phyloP scores from a whole-genome alignment of 2,797 vertebrate species.

The Scomberomorus guttatus region DNA sequence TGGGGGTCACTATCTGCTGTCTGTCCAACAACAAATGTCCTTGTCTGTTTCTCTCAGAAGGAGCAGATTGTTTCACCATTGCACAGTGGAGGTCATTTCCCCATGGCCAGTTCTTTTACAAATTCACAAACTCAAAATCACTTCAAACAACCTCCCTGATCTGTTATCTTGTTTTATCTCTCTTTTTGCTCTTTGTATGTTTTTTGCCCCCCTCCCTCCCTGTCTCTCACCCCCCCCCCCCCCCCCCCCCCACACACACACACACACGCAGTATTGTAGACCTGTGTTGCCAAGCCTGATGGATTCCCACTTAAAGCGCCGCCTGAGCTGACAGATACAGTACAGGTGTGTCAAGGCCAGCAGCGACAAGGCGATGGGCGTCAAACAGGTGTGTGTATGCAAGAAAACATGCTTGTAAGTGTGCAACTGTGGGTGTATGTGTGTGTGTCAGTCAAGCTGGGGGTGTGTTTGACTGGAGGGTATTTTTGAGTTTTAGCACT shows the following conservation, averaged over 20 bases:
- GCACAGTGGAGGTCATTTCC: conserved; percentile 44
- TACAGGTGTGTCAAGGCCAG: conserved; percentile 66
- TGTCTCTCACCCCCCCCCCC: conserved; percentile 9
- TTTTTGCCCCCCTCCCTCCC: background rate
- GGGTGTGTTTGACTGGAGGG: conserved; percentile 48
- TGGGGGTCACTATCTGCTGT: conserved; percentile 44
- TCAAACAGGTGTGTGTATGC: conserved; percentile 67
- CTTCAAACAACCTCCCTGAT: conserved; percentile 25
- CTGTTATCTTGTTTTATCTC: conserved; percentile 25
- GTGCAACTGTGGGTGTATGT: conserved; percentile 15
- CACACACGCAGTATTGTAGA: background rate
- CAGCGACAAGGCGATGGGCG: conserved; percentile 35
- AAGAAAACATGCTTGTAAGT: conserved; percentile 22
- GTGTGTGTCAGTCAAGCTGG: conserved; percentile 22
- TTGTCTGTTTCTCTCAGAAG: conserved; percentile 27
- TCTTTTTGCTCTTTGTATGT: background rate
- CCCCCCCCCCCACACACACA: conserved; percentile 19
- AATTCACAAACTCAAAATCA: conserved; percentile 34
- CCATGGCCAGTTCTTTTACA: conserved; percentile 29
- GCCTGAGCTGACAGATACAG: conserved; percentile 46
- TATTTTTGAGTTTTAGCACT: conserved; percentile 72
- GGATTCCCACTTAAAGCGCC: conserved; percentile 49
- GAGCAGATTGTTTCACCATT: conserved; percentile 35
- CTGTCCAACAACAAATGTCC: conserved; percentile 36
- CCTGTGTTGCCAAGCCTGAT: conserved; percentile 38